Base-by-base conservation (phyloP, 2,888 invertebrate genomes). In the Ectemnius lituratus region DNA sequence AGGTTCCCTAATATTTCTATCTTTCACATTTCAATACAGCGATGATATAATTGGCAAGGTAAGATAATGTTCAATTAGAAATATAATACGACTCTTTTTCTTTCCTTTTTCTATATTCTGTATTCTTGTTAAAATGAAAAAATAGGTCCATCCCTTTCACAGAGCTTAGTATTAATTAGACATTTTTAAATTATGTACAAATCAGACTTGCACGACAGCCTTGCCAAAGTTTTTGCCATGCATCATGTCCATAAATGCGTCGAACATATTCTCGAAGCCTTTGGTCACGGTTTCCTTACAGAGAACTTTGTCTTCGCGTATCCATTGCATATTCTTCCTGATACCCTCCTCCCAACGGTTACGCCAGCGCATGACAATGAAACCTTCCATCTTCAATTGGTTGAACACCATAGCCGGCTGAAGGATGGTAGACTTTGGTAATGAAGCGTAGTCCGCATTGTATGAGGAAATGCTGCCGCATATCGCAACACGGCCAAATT, bases 241-340 rank as follows among this genome's bases (percentile, higher is more conserved):
- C 69, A 94, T 89, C 87, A 96, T 92, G 14, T 93, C 94, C 67
- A 93, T 91, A 74, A 96, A 93, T 47, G 95, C 95, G 62, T 94
- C 92, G 1, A 94, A 94, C 93, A 94, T 94, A 82, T 95, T 95
- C 78, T 95, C 94, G 89, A 96, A 95, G 2, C 95, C 96, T 73
- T 94, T 91, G 2, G 94, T 94, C 1, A 94, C 87, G 60, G 95
- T 95, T 89, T 96, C 96, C 76, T 92, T 92, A 86, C 94, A 94
- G 84, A 94, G 93, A 13, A 96, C 84, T 90, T 95, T 95, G 56
- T 95, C 96, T 91, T 94, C 93, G 62, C 91, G 90, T 71, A 95
- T 90, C 94, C 94, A 94, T 71, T 92, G 88, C n/a, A 93, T 84
- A 89, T 95, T 94, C 79, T 94, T 93, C 37, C 91, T 86, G 37